Evolutionary conservation across 2,888 invertebrate species (phyloP).

Genomic region (Lithophane semibrunnea): DNA sequence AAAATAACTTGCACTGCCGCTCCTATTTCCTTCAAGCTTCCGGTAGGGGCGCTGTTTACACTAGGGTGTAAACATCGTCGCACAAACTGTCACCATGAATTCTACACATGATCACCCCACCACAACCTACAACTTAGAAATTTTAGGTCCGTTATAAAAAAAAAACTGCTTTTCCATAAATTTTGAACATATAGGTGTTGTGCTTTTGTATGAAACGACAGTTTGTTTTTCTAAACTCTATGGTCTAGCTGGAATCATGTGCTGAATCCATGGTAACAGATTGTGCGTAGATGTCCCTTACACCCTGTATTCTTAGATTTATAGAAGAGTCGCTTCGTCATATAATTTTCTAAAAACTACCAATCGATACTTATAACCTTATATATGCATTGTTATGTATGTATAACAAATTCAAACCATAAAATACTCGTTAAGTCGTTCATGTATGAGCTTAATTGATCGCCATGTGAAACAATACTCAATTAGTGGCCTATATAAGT

Average conservation of each 20-base stretch:
- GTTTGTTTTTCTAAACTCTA: background rate
- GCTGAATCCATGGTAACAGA: background rate
- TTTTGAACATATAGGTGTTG: background rate
- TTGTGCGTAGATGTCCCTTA: background rate
- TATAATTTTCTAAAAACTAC: background rate
- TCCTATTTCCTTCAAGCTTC: slow-evolving; percentile 17
- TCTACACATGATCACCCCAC: background rate
- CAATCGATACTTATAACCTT: background rate
- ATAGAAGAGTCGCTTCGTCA: too few species aligned
- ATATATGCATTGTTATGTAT: background rate
- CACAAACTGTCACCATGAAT: background rate
- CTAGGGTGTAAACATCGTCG: too few species aligned
- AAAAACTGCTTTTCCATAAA: background rate
- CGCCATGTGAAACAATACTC: slow-evolving; percentile 34
- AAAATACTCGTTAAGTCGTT: background rate
- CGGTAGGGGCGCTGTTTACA: background rate
- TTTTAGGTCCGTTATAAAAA: background rate
- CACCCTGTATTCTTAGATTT: background rate
- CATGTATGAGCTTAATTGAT: slow-evolving; percentile 26
- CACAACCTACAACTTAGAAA: background rate
- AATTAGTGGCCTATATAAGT: slow-evolving; percentile 27
- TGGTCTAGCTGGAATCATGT: background rate
- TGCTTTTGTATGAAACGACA: background rate
- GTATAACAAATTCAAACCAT: background rate
- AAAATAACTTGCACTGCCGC: slow-evolving; percentile 13